Conservation (phyloP, 2,888 invertebrate genomes). For the Atrina japonica region DNA sequence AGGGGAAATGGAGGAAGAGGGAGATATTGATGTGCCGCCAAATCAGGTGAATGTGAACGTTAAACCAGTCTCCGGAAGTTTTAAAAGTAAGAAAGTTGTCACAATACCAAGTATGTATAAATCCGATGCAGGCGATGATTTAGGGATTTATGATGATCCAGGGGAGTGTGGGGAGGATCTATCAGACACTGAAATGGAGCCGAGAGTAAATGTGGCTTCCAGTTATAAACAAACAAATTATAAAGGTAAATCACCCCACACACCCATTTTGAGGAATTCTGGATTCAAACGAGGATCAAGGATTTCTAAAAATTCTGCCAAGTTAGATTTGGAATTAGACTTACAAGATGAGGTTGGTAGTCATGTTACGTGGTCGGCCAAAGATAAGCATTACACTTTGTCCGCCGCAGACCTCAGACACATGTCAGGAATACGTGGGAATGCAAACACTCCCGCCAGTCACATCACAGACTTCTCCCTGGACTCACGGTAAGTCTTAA, state of each 20-base stretch:
- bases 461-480: constrained; percentile 15
- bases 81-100: background rate
- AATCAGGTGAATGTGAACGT: background rate
- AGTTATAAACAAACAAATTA: background rate
- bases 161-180: constrained; percentile 39
- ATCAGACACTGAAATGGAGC: constrained; percentile 31
- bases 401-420: constrained; percentile 21
- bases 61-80: background rate
- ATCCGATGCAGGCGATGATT: constrained; percentile 35
- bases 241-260: background rate
- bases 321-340: constrained; percentile 3
- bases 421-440: constrained; percentile 33
- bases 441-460: constrained; percentile 39
- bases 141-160: constrained; percentile 49
- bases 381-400: constrained; percentile 2
- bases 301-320: background rate
- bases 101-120: constrained; percentile 11
- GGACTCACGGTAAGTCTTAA: constrained; percentile 35
- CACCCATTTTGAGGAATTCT: constrained; percentile 22
- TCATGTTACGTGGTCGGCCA: constrained; percentile 23
- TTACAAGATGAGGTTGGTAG: background rate
- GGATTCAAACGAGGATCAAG: background rate
- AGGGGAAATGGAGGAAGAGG: background rate
- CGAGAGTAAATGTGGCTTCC: background rate
- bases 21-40: background rate